Percentiles rank a stretch among this genome's conserved stretches.
Conservation (phyloP, 2,888 invertebrate species). For the Drosophila fungiperda region DNA sequence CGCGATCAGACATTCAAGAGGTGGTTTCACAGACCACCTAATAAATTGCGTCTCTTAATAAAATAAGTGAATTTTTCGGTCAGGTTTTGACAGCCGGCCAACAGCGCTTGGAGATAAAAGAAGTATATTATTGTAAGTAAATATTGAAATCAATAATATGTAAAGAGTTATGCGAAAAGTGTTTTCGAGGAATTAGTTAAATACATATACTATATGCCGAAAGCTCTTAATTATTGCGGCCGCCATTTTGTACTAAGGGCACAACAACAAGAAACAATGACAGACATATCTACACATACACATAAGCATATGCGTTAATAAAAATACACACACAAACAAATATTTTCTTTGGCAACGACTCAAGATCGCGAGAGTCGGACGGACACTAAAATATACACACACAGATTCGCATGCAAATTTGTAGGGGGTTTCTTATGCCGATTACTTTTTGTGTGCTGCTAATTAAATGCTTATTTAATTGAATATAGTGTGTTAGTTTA, state of each 20-base stretch:
- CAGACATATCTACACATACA: not conserved
- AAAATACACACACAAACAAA: not conserved
- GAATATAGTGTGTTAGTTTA: not conserved
- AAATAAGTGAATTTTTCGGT: slow-evolving; percentile 53
- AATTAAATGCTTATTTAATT: slow-evolving; percentile 34
- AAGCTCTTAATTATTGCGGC: slow-evolving; percentile 27
- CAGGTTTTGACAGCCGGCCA: slow-evolving; percentile 58
- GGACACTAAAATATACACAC: not conserved
- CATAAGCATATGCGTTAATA: not conserved
- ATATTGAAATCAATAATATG: not conserved
- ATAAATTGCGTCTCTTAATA: slow-evolving; percentile 49
- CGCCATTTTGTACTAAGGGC: slow-evolving; percentile 49
- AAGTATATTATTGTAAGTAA: slow-evolving; percentile 60
- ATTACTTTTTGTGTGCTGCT: slow-evolving; percentile 14
- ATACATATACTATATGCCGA: slow-evolving; percentile 26
- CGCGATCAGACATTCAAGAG: slow-evolving; percentile 44
- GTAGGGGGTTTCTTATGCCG: slow-evolving; percentile 12
- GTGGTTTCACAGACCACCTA: slow-evolving; percentile 72
- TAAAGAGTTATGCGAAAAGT: not conserved
- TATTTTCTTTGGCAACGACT: slow-evolving; percentile 20
- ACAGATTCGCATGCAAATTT: not conserved
- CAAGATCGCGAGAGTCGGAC: slow-evolving; percentile 20
- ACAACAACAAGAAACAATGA: slow-evolving; percentile 21
- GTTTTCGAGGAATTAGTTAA: not conserved
- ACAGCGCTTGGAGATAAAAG: slow-evolving; percentile 59